Percentiles rank a stretch among this genome's conserved stretches.
Evolutionary conservation across 2,113 vertebrate genomes (phyloP).

Genomic region (Apodemus speciosus): DNA sequence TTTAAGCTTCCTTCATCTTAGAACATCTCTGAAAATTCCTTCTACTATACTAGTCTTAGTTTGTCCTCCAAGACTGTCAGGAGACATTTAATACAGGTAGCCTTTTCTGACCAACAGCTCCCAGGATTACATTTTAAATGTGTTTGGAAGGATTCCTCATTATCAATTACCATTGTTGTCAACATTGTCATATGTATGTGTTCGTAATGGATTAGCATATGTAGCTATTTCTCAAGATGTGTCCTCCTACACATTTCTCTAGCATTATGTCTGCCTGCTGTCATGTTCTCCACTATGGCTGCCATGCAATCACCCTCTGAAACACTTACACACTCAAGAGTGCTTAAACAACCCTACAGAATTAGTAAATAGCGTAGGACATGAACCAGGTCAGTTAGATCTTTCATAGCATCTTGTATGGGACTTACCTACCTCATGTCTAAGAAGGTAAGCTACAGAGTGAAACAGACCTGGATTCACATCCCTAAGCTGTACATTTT

Average conservation of each 20-base stretch:
- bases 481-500: not conserved
- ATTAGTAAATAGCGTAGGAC: not conserved
- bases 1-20: not conserved
- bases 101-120: not conserved
- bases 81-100: not conserved
- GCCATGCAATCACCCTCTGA: not conserved
- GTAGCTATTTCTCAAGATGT: not conserved
- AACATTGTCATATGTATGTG: no score
- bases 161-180: not conserved
- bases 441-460: not conserved
- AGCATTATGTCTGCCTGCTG: not conserved
- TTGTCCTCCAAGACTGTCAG: not conserved
- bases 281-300: not conserved
- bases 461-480: not conserved
- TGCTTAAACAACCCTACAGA: not conserved
- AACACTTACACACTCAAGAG: fast-evolving
- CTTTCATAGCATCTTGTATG: not conserved
- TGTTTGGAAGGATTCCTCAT: not conserved
- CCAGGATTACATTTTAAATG: not conserved
- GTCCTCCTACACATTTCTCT: not conserved
- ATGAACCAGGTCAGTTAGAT: not conserved
- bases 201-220: not conserved
- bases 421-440: not conserved
- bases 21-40: not conserved
- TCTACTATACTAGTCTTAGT: not conserved